Evolutionary conservation across 2,113 vertebrate species (phyloP).

Genomic region (Gymnocephalus cernua): DNA sequence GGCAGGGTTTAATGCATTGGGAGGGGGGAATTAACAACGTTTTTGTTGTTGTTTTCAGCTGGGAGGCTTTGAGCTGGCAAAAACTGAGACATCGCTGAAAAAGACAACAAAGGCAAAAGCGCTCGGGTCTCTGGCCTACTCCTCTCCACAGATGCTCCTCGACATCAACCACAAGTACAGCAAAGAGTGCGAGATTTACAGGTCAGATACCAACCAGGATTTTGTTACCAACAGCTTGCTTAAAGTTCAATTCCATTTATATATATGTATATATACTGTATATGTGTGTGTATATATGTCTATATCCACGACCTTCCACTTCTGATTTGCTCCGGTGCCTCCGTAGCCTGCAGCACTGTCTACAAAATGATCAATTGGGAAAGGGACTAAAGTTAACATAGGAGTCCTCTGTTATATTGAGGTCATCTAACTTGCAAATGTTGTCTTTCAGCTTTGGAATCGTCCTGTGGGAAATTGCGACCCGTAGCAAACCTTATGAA

Average conservation of each 20-base stretch:
- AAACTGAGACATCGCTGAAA: slow-evolving; percentile 89
- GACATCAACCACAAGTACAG: slow-evolving; percentile 77
- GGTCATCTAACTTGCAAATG: neutral
- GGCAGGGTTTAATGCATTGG: neutral
- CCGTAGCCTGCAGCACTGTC: no score
- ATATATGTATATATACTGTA: no score
- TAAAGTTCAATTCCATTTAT: no score
- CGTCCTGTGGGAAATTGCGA: slow-evolving; percentile 90
- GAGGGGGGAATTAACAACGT: neutral
- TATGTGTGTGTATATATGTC: no score
- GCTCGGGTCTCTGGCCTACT: slow-evolving; percentile 72
- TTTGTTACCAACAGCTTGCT: neutral
- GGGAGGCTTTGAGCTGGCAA: slow-evolving; percentile 88
- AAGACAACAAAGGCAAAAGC: slow-evolving; percentile 5
- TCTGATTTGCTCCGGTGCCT: no score
- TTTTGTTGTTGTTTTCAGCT: slow-evolving; percentile 79
- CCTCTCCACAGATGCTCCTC: slow-evolving; percentile 84
- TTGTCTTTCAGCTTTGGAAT: slow-evolving; percentile 89
- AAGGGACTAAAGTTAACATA: no score
- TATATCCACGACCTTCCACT: no score
- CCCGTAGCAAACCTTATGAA: slow-evolving; percentile 86
- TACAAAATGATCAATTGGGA: no score
- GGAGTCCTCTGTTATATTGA: no score
- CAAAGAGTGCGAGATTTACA: slow-evolving; percentile 90
- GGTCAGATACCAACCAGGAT: slow-evolving; percentile 76